Percentiles rank a stretch among this genome's conserved stretches.
These are phyloP conservation scores for Myodes glareolus DNA, from an alignment of 2,113 vertebrate genomes.

Conservation along the genomic window DNA sequence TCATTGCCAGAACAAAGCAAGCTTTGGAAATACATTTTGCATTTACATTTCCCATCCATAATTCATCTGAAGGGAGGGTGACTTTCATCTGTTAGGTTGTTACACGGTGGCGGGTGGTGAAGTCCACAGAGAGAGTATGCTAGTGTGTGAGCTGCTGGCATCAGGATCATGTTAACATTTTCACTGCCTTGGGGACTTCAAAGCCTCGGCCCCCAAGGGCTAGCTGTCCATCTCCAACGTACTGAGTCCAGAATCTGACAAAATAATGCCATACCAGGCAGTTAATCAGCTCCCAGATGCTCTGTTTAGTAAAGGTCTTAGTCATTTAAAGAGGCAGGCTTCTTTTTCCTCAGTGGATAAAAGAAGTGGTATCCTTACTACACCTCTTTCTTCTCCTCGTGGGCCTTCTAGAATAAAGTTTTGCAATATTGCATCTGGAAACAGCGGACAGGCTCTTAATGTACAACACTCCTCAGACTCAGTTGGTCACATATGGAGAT, in stretches of 20 bases:
- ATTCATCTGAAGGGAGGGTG: constrained; percentile 58
- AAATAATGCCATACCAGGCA: constrained; percentile 47
- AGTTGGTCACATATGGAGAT: background rate
- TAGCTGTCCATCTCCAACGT: constrained; percentile 60
- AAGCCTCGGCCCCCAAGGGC: constrained; percentile 51
- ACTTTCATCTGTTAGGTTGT: constrained; percentile 16
- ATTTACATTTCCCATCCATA: constrained; percentile 62
- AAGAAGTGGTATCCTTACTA: background rate
- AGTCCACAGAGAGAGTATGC: constrained; percentile 20
- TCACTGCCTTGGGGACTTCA: constrained; percentile 34
- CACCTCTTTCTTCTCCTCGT: background rate
- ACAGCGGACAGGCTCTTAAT: background rate
- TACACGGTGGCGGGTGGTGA: background rate
- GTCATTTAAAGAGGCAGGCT: constrained; percentile 66
- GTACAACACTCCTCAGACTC: background rate
- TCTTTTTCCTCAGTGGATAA: constrained; percentile 49
- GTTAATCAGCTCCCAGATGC: constrained; percentile 54
- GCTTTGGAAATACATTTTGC: constrained; percentile 43
- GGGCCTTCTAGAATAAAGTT: constrained; percentile 15
- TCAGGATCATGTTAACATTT: constrained; percentile 62
- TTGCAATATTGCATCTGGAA: constrained; percentile 28
- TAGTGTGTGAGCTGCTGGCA: background rate
- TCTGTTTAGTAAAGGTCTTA: constrained; percentile 44
- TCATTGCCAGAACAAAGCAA: constrained; percentile 55
- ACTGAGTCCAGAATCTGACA: constrained; percentile 52